These are phyloP conservation scores for Eristalis tenax DNA, from an alignment of 2,888 invertebrate species.

Conservation along the genomic window DNA sequence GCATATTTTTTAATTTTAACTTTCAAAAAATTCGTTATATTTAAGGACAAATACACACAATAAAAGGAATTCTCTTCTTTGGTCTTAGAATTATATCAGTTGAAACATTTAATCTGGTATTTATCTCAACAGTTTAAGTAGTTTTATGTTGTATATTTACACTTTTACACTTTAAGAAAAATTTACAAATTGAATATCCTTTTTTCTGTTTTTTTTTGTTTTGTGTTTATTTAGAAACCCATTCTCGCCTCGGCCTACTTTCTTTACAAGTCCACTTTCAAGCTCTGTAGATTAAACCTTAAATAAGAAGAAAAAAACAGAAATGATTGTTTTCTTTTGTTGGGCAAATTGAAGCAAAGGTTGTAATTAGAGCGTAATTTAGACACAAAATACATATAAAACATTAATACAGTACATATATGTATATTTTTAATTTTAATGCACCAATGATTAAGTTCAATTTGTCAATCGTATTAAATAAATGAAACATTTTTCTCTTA, in stretches of 20 bases:
- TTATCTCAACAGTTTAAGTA: not conserved
- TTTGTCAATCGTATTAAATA: not conserved
- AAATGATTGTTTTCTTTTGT: not conserved
- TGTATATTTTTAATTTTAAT: not conserved
- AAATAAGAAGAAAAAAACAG: slow-evolving; percentile 45
- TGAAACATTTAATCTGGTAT: not conserved
- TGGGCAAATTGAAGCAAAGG: slow-evolving; percentile 11
- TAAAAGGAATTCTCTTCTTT: not conserved
- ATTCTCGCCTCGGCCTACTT: slow-evolving; percentile 28
- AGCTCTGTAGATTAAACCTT: slow-evolving; percentile 65
- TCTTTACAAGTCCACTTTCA: slow-evolving; percentile 49
- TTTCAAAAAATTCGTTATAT: slow-evolving; percentile 29
- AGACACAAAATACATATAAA: not conserved
- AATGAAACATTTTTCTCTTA: not conserved
- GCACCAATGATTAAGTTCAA: not conserved
- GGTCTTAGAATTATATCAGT: slow-evolving; percentile 2
- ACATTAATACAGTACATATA: not conserved
- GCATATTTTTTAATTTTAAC: not conserved
- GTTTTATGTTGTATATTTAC: not conserved
- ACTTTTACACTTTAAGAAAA: slow-evolving; percentile 23
- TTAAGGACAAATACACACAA: not conserved
- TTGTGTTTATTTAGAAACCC: slow-evolving; percentile 11
- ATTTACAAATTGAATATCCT: slow-evolving; percentile 13
- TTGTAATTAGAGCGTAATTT: slow-evolving; percentile 6
- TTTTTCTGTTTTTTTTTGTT: too few relatives aligned